Evolutionary conservation across 2,888 invertebrate genomes (phyloP).

Genomic region (Drosophila picticornis): DNA sequence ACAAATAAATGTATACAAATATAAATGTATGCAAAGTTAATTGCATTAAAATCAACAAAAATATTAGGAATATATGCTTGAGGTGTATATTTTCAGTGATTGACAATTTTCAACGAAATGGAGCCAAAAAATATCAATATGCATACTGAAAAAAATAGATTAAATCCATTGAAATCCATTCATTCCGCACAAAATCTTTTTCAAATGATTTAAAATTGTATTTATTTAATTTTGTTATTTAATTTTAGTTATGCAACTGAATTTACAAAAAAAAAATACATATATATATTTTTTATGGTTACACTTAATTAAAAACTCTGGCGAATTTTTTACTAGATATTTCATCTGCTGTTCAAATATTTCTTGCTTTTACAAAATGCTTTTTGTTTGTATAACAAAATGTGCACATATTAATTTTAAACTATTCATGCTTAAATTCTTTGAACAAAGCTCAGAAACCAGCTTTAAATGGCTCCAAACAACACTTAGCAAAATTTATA

Average conservation of each 20-base stretch:
- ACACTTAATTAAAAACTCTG: neutral
- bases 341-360: neutral
- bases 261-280: neutral
- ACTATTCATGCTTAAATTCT: neutral
- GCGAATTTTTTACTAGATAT: neutral
- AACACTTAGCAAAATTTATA: constrained; percentile 10
- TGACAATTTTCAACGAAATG: neutral
- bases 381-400: neutral
- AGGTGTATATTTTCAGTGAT: neutral
- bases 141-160: neutral
- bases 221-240: neutral
- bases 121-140: neutral
- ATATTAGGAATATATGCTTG: neutral
- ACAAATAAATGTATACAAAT: neutral
- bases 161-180: neutral
- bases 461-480: neutral
- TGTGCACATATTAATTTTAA: neutral
- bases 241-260: neutral
- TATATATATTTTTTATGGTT: neutral
- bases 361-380: neutral
- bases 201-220: neutral
- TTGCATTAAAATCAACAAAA: neutral
- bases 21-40: neutral
- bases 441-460: neutral
- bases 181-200: neutral